These are phyloP conservation scores for Bergia puertoricense DNA, from an alignment of 92 coral and sea anemone species.

Conservation along the genomic window DNA sequence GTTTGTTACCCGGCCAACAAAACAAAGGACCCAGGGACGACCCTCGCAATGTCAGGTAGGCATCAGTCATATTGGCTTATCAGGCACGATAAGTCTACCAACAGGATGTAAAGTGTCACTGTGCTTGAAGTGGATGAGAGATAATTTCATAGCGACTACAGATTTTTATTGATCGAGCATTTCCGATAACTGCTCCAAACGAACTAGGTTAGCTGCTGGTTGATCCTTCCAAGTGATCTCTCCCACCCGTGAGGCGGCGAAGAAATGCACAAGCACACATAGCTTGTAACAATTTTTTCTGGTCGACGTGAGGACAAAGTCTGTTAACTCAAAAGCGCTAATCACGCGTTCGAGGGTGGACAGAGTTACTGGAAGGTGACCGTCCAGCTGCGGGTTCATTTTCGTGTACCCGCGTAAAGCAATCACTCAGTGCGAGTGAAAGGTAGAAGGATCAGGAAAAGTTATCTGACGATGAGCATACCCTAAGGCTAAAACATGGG, in stretches of 20 bases:
- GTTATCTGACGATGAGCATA: slow-evolving; percentile 31
- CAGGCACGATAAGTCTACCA: too few species aligned
- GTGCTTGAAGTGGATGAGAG: too few species aligned
- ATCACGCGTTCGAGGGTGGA: background rate
- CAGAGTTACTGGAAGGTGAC: background rate
- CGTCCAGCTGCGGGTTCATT: background rate
- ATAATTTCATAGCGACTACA: too few species aligned
- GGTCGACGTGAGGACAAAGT: background rate
- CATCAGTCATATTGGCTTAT: too few species aligned
- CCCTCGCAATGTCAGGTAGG: too few species aligned
- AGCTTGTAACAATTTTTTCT: background rate
- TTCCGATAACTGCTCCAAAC: background rate
- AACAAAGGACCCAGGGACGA: too few species aligned
- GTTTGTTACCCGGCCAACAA: too few species aligned
- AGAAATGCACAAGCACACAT: background rate
- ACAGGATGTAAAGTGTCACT: too few species aligned
- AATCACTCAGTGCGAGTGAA: background rate
- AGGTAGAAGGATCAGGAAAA: background rate
- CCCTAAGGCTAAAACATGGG: slow-evolving; percentile 31
- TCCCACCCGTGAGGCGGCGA: background rate
- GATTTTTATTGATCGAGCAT: background rate
- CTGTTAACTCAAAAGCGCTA: background rate
- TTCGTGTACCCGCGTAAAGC: background rate
- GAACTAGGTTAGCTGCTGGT: background rate
- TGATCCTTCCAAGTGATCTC: background rate